These are phyloP conservation scores for Ciconia stormi DNA, from an alignment of 2,113 vertebrate genomes.

Conservation along the genomic window DNA sequence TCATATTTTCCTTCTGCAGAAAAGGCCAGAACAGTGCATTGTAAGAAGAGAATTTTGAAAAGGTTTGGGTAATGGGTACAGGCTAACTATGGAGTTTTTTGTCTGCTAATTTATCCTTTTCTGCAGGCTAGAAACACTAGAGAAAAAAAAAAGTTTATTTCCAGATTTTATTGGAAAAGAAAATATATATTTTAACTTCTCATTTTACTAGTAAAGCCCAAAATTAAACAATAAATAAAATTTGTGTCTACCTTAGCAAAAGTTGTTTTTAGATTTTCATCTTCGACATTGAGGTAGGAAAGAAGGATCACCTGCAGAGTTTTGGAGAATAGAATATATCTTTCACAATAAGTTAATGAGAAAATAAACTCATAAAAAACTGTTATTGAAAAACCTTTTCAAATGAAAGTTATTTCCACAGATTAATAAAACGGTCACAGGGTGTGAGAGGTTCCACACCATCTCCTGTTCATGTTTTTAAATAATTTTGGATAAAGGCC, in stretches of 20 bases:
- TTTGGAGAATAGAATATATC: neutral
- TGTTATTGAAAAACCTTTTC: neutral
- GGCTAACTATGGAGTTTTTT: neutral
- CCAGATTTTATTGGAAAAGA: neutral
- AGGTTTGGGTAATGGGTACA: neutral
- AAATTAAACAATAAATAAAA: neutral
- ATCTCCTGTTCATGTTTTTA: neutral
- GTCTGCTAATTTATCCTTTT: neutral
- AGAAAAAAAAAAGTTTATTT: neutral
- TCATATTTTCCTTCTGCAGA: neutral
- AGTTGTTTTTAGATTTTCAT: neutral
- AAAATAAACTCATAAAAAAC: neutral
- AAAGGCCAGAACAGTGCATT: neutral
- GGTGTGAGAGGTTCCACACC: neutral
- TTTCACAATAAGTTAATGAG: neutral
- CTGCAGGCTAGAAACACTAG: neutral
- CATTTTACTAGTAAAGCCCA: neutral
- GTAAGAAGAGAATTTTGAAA: neutral
- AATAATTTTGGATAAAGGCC: neutral
- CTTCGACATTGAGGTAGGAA: neutral
- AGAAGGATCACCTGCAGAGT: neutral
- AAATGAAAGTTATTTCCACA: neutral
- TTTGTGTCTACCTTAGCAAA: neutral
- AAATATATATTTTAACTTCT: neutral
- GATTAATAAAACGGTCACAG: neutral